Conservation (phyloP, 1,140 invertebrate species). For the Lordiphosa mommai region DNA sequence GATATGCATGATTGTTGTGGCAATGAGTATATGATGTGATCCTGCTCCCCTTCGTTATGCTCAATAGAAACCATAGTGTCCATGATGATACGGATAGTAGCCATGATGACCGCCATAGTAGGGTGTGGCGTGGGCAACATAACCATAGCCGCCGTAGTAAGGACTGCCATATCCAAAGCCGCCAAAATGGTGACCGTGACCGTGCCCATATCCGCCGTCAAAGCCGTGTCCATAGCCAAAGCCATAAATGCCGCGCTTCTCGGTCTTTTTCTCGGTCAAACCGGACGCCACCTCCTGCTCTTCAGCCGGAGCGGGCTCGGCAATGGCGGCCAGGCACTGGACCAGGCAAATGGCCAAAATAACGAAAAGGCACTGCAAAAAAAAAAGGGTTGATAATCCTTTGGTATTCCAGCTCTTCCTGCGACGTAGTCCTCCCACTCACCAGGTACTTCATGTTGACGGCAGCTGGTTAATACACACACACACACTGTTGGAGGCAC, state of each 20-base stretch:
- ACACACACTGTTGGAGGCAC: slow-evolving; percentile 14
- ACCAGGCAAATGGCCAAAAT: slow-evolving; percentile 47
- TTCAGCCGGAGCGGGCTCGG: slow-evolving; percentile 33
- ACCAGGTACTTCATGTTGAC: slow-evolving; percentile 60
- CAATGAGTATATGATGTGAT: slow-evolving; percentile 23
- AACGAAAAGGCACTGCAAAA: slow-evolving; percentile 51
- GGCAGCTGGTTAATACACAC: slow-evolving; percentile 18
- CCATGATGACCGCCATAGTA: slow-evolving; percentile 65
- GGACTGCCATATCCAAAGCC: slow-evolving; percentile 44
- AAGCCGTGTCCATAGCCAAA: slow-evolving; percentile 63
- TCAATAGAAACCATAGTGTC: slow-evolving; percentile 65
- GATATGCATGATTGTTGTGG: slow-evolving; percentile 18
- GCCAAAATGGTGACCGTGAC: slow-evolving; percentile 30
- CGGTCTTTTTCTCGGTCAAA: slow-evolving; percentile 62
- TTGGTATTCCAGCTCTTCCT: background rate
- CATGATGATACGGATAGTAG: slow-evolving; percentile 60
- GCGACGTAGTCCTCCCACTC: slow-evolving; percentile 18
- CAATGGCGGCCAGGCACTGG: slow-evolving; percentile 46
- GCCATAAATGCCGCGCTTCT: slow-evolving; percentile 69
- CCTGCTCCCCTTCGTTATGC: background rate
- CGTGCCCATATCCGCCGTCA: slow-evolving; percentile 45
- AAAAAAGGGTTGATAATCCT: slow-evolving; percentile 6
- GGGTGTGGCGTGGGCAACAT: slow-evolving; percentile 45
- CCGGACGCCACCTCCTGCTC: slow-evolving; percentile 23
- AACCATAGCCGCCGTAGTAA: slow-evolving; percentile 59